These are phyloP conservation scores for Apamea monoglypha DNA, from an alignment of 2,888 invertebrate species.

Conservation along the genomic window DNA sequence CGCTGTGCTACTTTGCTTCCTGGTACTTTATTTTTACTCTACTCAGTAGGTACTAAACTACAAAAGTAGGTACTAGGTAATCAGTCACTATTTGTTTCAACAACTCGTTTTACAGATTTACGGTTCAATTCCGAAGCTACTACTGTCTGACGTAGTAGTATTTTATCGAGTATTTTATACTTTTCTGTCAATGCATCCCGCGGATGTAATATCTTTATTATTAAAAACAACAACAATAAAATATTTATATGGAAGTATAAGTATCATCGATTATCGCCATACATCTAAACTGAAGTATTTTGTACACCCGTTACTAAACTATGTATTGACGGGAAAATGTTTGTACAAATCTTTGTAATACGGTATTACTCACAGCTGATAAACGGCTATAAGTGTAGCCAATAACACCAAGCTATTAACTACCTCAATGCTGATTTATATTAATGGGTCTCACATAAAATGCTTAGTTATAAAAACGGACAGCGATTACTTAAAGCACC, in stretches of 20 bases:
- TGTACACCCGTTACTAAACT: not conserved
- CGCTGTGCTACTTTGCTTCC: not conserved
- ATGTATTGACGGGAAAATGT: not conserved
- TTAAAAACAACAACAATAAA: too few relatives aligned
- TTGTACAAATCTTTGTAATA: not conserved
- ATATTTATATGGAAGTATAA: not conserved
- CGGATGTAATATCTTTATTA: not conserved
- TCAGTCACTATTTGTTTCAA: not conserved
- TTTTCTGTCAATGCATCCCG: not conserved
- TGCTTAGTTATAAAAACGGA: conserved; percentile 56
- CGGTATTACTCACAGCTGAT: not conserved
- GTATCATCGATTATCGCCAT: not conserved
- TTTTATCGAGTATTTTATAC: not conserved
- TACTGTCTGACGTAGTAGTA: not conserved
- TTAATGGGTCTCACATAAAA: conserved; percentile 45
- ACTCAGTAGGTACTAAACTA: not conserved
- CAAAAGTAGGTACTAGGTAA: not conserved
- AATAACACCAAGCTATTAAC: conserved; percentile 32
- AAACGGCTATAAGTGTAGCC: conserved; percentile 22
- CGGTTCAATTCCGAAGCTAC: not conserved
- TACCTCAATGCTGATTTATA: conserved; percentile 42
- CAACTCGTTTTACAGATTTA: not conserved
- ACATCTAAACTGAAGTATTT: not conserved
- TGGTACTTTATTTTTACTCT: not conserved
- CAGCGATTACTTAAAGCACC: conserved; percentile 59